Evolutionary conservation across 2,797 vertebrate genomes (phyloP).

Genomic region (Kryptolebias ocellatus): DNA sequence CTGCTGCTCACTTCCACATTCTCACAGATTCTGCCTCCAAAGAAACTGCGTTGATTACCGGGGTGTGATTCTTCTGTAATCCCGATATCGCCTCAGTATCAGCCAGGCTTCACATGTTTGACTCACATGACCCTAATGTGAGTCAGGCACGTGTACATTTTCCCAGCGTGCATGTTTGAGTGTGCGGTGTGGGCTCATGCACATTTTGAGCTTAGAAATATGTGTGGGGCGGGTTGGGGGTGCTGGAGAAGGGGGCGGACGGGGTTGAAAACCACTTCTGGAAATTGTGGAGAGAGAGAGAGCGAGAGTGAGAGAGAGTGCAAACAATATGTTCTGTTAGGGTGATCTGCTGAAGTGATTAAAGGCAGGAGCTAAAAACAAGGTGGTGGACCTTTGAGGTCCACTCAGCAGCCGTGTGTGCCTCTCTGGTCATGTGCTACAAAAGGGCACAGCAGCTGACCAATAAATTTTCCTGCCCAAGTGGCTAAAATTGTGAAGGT

Average conservation of each 20-base stretch:
- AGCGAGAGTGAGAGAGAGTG: conserved; percentile 26
- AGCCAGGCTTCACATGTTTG: conserved; percentile 62
- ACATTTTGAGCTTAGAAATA: conserved; percentile 50
- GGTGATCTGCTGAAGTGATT: conserved; percentile 72
- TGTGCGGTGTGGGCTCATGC: conserved; percentile 12
- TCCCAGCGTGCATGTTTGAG: conserved; percentile 42
- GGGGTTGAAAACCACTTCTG: conserved; percentile 56
- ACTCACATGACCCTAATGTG: conserved; percentile 64
- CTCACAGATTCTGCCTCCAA: not conserved
- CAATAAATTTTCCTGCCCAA: conserved; percentile 44
- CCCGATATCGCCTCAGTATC: conserved; percentile 31
- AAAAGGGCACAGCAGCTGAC: conserved; percentile 55
- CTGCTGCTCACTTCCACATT: conserved; percentile 28
- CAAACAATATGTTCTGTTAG: conserved; percentile 65
- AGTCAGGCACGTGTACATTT: conserved; percentile 69
- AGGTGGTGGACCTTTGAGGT: conserved; percentile 60
- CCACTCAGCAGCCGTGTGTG: conserved; percentile 43
- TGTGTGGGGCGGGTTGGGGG: conserved; percentile 22
- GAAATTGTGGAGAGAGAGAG: conserved; percentile 46
- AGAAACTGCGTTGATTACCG: conserved; percentile 29
- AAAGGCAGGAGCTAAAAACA: conserved; percentile 69
- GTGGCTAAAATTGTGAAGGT: conserved; percentile 40
- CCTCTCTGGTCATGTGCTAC: conserved; percentile 47
- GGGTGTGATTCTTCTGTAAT: conserved; percentile 37
- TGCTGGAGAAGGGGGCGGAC: conserved; percentile 44